Evolutionary conservation across 1,140 invertebrate species (phyloP).

Genomic region (Lepidurus apus): DNA sequence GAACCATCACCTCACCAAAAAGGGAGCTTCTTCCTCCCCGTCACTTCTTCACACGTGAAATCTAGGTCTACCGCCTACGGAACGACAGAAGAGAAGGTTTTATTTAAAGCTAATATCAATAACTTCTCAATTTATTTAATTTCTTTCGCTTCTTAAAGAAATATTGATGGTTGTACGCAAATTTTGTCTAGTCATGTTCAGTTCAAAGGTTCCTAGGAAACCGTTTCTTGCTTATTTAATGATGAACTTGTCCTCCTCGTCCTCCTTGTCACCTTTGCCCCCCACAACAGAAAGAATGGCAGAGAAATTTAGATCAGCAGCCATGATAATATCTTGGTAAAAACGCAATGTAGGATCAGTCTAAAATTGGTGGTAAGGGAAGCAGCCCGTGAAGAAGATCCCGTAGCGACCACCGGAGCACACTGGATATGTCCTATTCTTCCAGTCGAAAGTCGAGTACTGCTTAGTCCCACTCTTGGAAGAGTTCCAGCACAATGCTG

Average conservation of each 20-base stretch:
- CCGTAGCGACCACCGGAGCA: not conserved
- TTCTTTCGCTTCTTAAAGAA: not conserved
- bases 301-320: too few relatives aligned
- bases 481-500: too few relatives aligned
- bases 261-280: too few relatives aligned
- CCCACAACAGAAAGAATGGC: too few relatives aligned
- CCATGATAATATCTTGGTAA: too few relatives aligned
- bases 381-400: not conserved
- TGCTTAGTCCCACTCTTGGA: too few relatives aligned
- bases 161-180: not conserved
- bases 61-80: not conserved
- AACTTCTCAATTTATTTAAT: not conserved
- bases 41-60: not conserved
- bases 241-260: too few relatives aligned
- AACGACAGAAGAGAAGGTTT: not conserved
- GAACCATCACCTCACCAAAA: not conserved
- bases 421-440: not conserved
- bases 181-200: too few relatives aligned
- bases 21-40: not conserved
- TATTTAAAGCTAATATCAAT: not conserved
- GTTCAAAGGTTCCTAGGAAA: too few relatives aligned
- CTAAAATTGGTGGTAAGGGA: not conserved
- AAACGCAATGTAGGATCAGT: not conserved
- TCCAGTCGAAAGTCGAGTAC: not conserved
- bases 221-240: too few relatives aligned